Conservation (phyloP, 2,888 invertebrate genomes). For the Clepsis dumicolana region DNA sequence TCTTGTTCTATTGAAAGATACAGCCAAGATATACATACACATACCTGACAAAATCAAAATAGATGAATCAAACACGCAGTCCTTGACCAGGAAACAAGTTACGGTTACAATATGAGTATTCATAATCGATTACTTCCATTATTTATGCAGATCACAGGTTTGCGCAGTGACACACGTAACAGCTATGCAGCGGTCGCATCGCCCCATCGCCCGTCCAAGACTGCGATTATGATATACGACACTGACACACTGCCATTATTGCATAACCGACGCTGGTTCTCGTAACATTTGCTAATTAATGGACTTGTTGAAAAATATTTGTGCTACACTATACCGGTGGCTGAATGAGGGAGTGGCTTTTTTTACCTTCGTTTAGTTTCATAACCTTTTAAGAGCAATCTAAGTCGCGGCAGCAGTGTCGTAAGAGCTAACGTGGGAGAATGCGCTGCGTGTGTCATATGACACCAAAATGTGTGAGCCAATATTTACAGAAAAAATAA, state of each 20-base stretch:
- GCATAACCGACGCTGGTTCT: slow-evolving; percentile 57
- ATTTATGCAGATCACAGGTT: slow-evolving; percentile 74
- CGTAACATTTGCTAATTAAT: slow-evolving; percentile 63
- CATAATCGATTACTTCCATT: slow-evolving; percentile 51
- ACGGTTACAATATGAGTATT: slow-evolving; percentile 10
- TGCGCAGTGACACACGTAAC: slow-evolving; percentile 60
- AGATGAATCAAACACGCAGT: not conserved
- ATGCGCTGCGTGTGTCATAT: slow-evolving; percentile 43
- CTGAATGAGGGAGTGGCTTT: slow-evolving; percentile 53
- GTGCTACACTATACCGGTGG: slow-evolving; percentile 48
- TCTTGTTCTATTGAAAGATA: not conserved
- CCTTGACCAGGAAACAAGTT: slow-evolving; percentile 22
- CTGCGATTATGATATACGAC: slow-evolving; percentile 48
- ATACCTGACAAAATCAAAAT: not conserved
- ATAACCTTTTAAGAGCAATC: slow-evolving; percentile 53
- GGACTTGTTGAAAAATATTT: slow-evolving; percentile 52
- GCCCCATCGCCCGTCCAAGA: slow-evolving; percentile 56
- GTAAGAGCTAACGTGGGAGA: slow-evolving; percentile 53
- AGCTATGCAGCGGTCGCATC: slow-evolving; percentile 55
- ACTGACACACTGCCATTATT: slow-evolving; percentile 46
- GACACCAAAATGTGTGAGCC: slow-evolving; percentile 33
- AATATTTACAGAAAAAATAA: slow-evolving; percentile 31
- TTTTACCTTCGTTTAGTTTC: slow-evolving; percentile 57
- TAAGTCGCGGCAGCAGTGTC: slow-evolving; percentile 49
- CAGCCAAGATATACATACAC: not conserved